These are phyloP conservation scores for Numida meleagris DNA, from an alignment of 2,113 vertebrate genomes.

Conservation along the genomic window DNA sequence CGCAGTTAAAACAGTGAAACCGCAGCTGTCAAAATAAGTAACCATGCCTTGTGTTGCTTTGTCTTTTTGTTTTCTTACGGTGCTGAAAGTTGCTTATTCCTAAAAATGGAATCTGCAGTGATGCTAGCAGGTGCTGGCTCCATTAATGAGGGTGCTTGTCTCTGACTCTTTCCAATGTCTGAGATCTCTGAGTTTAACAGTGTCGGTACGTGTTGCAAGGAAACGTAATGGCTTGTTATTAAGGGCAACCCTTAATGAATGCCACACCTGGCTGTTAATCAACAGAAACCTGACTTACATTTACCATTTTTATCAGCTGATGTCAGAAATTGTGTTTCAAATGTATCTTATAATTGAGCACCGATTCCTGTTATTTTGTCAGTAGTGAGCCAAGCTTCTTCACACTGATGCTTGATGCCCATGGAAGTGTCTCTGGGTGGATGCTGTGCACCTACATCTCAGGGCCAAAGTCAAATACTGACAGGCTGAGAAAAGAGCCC, in stretches of 20 bases:
- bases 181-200: not conserved
- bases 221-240: not conserved
- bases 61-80: not conserved
- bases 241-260: not conserved
- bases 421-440: not conserved
- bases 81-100: conserved; percentile 44
- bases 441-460: rapidly evolving
- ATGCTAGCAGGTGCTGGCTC: not conserved
- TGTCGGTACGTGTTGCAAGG: not conserved
- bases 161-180: not conserved
- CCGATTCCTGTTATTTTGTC: not conserved
- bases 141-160: not conserved
- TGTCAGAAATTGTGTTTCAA: not conserved
- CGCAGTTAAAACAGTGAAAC: not conserved
- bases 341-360: not conserved
- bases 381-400: not conserved
- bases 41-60: not conserved
- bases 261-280: not conserved
- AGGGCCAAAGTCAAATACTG: not conserved
- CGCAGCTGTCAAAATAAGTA: conserved; percentile 58
- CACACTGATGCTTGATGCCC: rapidly evolving
- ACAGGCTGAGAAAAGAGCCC: not conserved
- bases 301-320: not conserved
- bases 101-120: not conserved
- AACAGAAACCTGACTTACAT: not conserved